phyloP scores from a whole-genome alignment of 2,888 invertebrate species.

The Lithophane leautieri region DNA sequence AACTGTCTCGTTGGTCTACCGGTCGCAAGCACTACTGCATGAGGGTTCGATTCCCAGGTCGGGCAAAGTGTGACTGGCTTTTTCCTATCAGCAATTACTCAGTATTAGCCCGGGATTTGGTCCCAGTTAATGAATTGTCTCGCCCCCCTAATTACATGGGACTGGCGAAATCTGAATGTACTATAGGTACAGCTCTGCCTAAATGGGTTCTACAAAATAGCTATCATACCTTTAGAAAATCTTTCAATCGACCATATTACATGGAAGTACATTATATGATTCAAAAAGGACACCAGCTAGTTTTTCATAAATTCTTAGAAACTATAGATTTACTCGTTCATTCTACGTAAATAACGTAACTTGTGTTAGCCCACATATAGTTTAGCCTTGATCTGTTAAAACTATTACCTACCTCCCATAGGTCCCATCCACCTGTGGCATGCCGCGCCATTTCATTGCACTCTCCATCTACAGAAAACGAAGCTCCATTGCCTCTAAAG shows the following conservation, averaged over 20 bases:
- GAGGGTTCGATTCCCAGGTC: too few relatives aligned
- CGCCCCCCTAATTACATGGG: too few relatives aligned
- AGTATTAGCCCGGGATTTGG: too few relatives aligned
- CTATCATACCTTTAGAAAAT: not conserved
- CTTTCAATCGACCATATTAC: not conserved
- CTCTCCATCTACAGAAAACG: not conserved
- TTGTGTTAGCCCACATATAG: not conserved
- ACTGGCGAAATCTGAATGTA: too few relatives aligned
- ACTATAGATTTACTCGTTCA: not conserved
- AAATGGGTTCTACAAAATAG: not conserved
- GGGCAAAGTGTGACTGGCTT: too few relatives aligned
- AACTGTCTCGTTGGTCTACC: too few relatives aligned
- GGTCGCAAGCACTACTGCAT: too few relatives aligned
- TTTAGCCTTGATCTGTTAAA: not conserved
- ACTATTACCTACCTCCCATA: not conserved
- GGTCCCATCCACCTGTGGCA: slow-evolving; percentile 13
- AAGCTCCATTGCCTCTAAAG: too few relatives aligned
- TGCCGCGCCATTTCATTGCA: not conserved
- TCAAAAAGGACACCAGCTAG: not conserved
- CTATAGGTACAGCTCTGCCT: too few relatives aligned
- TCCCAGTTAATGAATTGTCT: too few relatives aligned
- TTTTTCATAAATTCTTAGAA: not conserved
- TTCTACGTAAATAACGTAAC: not conserved
- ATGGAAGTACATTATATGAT: not conserved
- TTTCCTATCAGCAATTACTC: too few relatives aligned